Percentiles rank a stretch among this genome's conserved stretches.
Conservation (phyloP, 2,888 invertebrate species). For the Eudasyphora cyanicolor region DNA sequence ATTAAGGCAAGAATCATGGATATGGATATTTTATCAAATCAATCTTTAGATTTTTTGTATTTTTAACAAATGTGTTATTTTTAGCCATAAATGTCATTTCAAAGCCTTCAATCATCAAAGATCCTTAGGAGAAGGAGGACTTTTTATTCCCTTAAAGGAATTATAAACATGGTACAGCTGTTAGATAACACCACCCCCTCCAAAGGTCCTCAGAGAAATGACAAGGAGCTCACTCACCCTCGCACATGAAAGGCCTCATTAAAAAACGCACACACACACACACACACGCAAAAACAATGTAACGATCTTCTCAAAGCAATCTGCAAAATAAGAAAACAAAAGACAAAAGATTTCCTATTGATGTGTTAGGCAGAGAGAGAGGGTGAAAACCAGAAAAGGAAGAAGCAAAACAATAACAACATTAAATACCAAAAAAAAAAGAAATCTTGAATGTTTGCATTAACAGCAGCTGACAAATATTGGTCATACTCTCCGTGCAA, state of each 20-base stretch:
- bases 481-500: background rate
- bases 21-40: background rate
- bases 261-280: no score
- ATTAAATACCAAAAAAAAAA: background rate
- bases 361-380: background rate
- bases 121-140: background rate
- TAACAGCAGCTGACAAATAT: slow-evolving; percentile 55
- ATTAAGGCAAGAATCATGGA: no score
- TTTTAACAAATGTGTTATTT: no score
- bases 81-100: no score
- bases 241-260: background rate
- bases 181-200: background rate
- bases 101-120: no score
- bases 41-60: background rate
- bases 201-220: no score
- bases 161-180: slow-evolving; percentile 30
- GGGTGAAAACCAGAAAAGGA: slow-evolving; percentile 4
- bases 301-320: background rate
- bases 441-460: slow-evolving; percentile 38
- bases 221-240: slow-evolving; percentile 25
- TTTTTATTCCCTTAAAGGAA: background rate
- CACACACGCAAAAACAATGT: slow-evolving; percentile 8
- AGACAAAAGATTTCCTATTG: background rate
- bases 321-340: background rate
- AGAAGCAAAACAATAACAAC: background rate